Base-by-base conservation (phyloP, 2,797 vertebrate genomes). In the Pseudotriccus pelzelni region DNA sequence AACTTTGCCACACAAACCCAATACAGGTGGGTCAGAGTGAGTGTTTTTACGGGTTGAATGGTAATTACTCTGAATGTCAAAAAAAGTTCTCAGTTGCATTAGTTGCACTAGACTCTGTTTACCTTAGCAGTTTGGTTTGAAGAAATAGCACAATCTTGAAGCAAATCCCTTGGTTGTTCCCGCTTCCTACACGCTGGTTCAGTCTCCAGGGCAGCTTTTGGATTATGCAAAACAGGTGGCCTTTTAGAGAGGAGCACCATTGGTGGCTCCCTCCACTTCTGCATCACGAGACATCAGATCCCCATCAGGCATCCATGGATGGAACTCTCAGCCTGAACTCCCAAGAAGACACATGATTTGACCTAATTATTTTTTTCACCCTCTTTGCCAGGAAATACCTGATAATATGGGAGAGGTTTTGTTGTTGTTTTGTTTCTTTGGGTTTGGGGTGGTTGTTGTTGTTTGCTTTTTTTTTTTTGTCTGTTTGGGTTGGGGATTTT, bases 281-380 rank as follows among this genome's bases (percentile, higher is more conserved):
- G 32, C 30, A 28, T 64, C 7, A 25, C 36, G 46, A n/a, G 27
- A 21, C 23, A 23, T 66, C 0, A 0, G 36, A 27, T 77, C 36
- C 36, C 50, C 21, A 2, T 36, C 3, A 3, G 55, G 12, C 12
- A 23, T 1, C 0, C 0, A 2, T 4, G 7, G 32, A 19, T 68
- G 0, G 0, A 37, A 88, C 13, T 6, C 25, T 24, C 24, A 13
- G 19, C 13, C 24, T 47, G 27, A 68, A 25, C 36, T 20, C 49
- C 34, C 6, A 1, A 2, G 37, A 44, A 64, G 12, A 37, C 28
- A 6, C 3, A 1, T 20, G 16, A 44, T 52, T 82, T 70, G 20
- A 43, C 74, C 37, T 32, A 67, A 52, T 77, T 67, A 11, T 9
- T 10, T 46, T 10, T 74, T 87, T 77, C 23, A 14, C 9, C 63